These are phyloP conservation scores for Pseudococcus longispinus DNA, from an alignment of 2,888 invertebrate genomes.

Conservation along the genomic window DNA sequence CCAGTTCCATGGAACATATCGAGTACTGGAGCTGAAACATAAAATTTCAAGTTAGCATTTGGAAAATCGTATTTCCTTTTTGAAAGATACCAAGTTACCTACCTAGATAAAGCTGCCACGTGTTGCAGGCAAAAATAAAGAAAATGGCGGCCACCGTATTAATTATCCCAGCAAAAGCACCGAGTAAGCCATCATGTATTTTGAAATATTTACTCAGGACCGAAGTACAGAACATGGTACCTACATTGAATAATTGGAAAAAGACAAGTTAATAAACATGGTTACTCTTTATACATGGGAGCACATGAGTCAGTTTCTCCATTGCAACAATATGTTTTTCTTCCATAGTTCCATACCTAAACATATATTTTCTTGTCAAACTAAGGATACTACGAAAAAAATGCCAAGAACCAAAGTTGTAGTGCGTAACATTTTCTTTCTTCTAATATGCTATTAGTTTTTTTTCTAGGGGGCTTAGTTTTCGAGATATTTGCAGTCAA, in stretches of 20 bases:
- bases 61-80: background rate
- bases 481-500: no score
- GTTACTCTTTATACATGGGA: no score
- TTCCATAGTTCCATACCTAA: no score
- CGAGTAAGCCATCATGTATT: conserved; percentile 59
- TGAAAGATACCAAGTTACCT: background rate
- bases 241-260: conserved; percentile 50
- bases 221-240: conserved; percentile 59
- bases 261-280: background rate
- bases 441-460: no score
- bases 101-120: conserved; percentile 58
- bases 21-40: conserved; percentile 57
- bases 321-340: no score
- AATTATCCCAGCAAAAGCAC: conserved; percentile 58
- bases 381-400: background rate
- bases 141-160: conserved; percentile 55
- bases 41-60: background rate
- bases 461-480: no score
- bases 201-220: conserved; percentile 59
- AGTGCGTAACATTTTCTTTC: no score
- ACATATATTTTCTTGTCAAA: no score
- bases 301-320: no score
- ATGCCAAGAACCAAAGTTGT: no score
- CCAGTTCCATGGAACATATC: conserved; percentile 57
- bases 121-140: conserved; percentile 54